phyloP scores from a whole-genome alignment of 2,888 invertebrate species.

The Torymus auratus region DNA sequence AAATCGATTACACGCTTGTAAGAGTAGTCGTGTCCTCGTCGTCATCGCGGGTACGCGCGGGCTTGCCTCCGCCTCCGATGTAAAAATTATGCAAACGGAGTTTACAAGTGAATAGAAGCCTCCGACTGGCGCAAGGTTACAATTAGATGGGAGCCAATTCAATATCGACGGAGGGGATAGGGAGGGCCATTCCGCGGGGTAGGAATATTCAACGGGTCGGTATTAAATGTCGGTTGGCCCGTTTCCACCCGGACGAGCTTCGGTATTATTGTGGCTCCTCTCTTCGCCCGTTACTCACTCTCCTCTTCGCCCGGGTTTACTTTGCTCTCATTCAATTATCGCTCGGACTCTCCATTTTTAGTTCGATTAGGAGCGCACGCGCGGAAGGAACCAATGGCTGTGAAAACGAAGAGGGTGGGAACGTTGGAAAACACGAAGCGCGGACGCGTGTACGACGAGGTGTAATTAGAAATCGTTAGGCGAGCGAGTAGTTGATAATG shows the following conservation, averaged over 20 bases:
- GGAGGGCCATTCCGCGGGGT: slow-evolving; percentile 69
- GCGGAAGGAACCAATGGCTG: slow-evolving; percentile 24
- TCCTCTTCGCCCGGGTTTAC: slow-evolving; percentile 40
- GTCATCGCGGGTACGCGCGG: too few species aligned
- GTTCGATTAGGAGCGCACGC: slow-evolving; percentile 27
- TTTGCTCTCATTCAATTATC: slow-evolving; percentile 57
- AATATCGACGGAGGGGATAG: slow-evolving; percentile 68
- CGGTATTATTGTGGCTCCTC: slow-evolving; percentile 60
- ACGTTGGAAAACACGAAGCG: slow-evolving; percentile 14
- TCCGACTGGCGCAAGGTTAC: slow-evolving; percentile 70
- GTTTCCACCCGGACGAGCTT: slow-evolving; percentile 68
- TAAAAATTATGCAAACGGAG: slow-evolving; percentile 76
- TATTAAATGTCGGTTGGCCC: slow-evolving; percentile 73
- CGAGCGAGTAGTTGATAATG: background rate
- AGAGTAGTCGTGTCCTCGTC: slow-evolving; percentile 11
- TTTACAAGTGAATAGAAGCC: slow-evolving; percentile 71
- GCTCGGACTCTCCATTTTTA: slow-evolving; percentile 53
- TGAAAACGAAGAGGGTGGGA: background rate
- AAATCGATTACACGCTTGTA: slow-evolving; percentile 70
- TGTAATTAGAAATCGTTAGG: slow-evolving; percentile 44
- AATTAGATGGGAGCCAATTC: slow-evolving; percentile 76
- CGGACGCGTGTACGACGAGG: background rate
- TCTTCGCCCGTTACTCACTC: background rate
- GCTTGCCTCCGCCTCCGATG: slow-evolving; percentile 58
- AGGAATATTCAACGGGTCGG: slow-evolving; percentile 73